Evolutionary conservation across 2,888 invertebrate species (phyloP).

Genomic region (Apantesis nais): DNA sequence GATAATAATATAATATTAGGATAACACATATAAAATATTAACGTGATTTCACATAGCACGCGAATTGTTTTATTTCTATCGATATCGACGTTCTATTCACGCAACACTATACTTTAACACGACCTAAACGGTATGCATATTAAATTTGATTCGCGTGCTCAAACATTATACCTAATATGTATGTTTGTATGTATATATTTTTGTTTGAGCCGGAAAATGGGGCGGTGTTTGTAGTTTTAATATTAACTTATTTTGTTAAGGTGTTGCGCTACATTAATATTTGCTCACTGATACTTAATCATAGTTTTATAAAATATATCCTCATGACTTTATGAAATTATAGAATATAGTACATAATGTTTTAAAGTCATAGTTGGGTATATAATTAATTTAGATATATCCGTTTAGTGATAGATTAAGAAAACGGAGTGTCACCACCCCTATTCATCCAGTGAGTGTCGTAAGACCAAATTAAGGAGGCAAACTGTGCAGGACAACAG

Average conservation of each 20-base stretch:
- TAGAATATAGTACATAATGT: not conserved
- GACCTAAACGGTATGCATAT: slow-evolving; percentile 62
- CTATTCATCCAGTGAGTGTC: too few species aligned
- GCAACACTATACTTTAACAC: slow-evolving; percentile 48
- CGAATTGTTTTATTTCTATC: slow-evolving; percentile 41
- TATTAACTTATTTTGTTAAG: not conserved
- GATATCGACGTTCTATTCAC: slow-evolving; percentile 36
- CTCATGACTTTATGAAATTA: not conserved
- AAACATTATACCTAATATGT: slow-evolving; percentile 54
- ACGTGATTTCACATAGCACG: slow-evolving; percentile 19
- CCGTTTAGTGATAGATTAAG: too few species aligned
- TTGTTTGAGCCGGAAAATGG: slow-evolving; percentile 52
- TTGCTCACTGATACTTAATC: slow-evolving; percentile 34
- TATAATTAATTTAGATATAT: not conserved
- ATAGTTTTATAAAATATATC: slow-evolving; percentile 31
- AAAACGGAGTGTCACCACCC: too few species aligned
- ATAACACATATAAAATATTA: slow-evolving; percentile 5
- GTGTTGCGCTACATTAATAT: slow-evolving; percentile 8
- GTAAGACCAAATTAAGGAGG: too few species aligned
- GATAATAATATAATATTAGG: too few species aligned
- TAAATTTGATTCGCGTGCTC: slow-evolving; percentile 66
- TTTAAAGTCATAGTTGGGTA: not conserved
- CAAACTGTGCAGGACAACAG: too few species aligned
- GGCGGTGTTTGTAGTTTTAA: slow-evolving; percentile 45
- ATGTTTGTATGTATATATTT: slow-evolving; percentile 29